Evolutionary conservation across 2,888 invertebrate genomes (phyloP).

Genomic region (Emesis furor): DNA sequence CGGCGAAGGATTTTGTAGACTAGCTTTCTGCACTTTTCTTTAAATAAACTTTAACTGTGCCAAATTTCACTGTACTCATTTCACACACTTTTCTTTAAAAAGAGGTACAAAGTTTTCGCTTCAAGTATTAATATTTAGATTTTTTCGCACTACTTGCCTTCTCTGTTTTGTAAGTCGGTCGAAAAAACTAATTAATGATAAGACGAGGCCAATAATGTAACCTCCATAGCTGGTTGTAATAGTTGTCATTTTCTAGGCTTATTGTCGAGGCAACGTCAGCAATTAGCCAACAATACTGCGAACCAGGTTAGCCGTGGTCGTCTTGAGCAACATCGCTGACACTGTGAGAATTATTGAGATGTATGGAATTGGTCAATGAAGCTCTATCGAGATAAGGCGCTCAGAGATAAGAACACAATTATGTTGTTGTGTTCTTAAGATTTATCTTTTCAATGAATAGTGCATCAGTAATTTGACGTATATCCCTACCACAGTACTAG

Average conservation of each 20-base stretch:
- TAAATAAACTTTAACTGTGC: too few species aligned
- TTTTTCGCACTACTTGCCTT: too few species aligned
- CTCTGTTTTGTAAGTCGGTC: not conserved
- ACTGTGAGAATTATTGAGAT: slow-evolving; percentile 24
- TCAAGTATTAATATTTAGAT: too few species aligned
- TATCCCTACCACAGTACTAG: too few species aligned
- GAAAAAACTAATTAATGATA: not conserved
- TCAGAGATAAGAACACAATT: not conserved
- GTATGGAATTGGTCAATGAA: slow-evolving; percentile 23
- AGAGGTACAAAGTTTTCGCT: too few species aligned
- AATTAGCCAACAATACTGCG: slow-evolving; percentile 81
- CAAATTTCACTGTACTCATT: too few species aligned
- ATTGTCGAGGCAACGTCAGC: slow-evolving; percentile 23
- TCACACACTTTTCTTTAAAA: too few species aligned
- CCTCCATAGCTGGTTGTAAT: slow-evolving; percentile 1
- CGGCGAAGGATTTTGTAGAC: too few species aligned
- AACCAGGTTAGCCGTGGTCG: slow-evolving; percentile 82
- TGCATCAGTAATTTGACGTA: too few species aligned
- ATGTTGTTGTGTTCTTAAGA: not conserved
- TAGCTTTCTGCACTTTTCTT: too few species aligned
- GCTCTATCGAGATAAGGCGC: not conserved
- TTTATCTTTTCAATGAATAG: not conserved
- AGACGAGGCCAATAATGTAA: slow-evolving; percentile 10
- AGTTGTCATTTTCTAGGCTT: slow-evolving; percentile 21
- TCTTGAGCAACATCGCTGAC: slow-evolving; percentile 30